Base-by-base conservation (phyloP, 2,113 vertebrate genomes). In the Alces alces region DNA sequence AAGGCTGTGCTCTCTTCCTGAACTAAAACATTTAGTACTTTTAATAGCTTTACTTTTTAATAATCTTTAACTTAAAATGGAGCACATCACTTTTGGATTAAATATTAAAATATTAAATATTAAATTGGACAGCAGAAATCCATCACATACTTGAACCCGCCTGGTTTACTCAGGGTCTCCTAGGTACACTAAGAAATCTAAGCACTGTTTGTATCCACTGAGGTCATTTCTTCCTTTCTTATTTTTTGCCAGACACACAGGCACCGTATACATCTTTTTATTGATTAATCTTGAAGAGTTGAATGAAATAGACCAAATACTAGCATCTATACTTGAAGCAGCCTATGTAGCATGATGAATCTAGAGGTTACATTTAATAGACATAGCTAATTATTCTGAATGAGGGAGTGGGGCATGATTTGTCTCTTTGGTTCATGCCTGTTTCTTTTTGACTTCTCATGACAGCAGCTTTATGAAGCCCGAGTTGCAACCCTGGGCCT, bases 21-120 rank as follows among this genome's bases (percentile, higher is more conserved):
- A 95, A 95, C 80, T 57, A 76, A 98, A 97, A 98, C 91, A 96
- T 85, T 93, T 93, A 87, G 86, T 60, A 83, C 93, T 96, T 98
- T 92, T 96, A 97, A 97, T 97, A 98, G 97, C 89, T 96, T 86
- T 58, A 30, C 89, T 82, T 95, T 90, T 98, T 97, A 97, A 97
- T 98, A 97, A 86, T 95, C 93, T 55, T 83, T 91, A 97, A 96
- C 93, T 80, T 92, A 85, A 95, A 93, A 93, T 93, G 78, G 76
- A 96, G 89, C 58, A 86, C 61, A 95, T 10, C 60, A 58, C 64
- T 91, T 89, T 96, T 66, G 73, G 64, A 98, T 98, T 98, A 98
- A 98, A 98, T 98, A 98, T 98, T 98, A 98, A 98, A 98, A 97
- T 98, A 97, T 97, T 98, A 98, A 98, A 98, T 98, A 98, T 98